Conservation (phyloP, 1,140 invertebrate genomes). For the Cardiocondyla obscurior region DNA sequence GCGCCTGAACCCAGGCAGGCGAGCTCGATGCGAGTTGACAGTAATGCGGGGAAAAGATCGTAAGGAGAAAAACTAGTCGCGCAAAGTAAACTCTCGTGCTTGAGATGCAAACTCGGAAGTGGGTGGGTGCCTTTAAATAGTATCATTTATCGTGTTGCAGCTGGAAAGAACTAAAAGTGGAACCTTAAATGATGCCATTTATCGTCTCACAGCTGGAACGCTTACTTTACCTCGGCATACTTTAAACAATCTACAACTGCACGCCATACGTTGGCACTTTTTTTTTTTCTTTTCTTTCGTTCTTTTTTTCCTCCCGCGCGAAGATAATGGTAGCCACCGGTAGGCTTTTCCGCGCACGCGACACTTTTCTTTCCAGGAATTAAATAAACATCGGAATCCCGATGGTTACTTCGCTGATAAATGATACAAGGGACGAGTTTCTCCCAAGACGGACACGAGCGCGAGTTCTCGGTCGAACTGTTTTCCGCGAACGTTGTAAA, state of each 20-base stretch:
- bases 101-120: conserved; percentile 59
- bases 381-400: conserved; percentile 26
- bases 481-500: not conserved
- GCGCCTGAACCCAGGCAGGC: not conserved
- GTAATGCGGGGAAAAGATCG: conserved; percentile 35
- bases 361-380: conserved; percentile 32
- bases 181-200: conserved; percentile 71
- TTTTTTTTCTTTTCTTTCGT: conserved; percentile 30
- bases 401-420: not conserved
- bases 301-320: conserved; percentile 48
- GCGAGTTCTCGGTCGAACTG: not conserved
- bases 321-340: conserved; percentile 36
- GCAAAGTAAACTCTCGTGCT: conserved; percentile 43
- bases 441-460: not conserved
- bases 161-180: conserved; percentile 68
- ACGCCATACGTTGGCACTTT: conserved; percentile 54
- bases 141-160: conserved; percentile 65
- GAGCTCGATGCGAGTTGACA: conserved; percentile 16
- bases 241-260: conserved; percentile 62
- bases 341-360: conserved; percentile 37
- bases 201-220: conserved; percentile 65
- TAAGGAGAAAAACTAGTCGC: conserved; percentile 13
- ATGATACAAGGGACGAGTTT: not conserved
- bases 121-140: conserved; percentile 63
- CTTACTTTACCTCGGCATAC: conserved; percentile 60